phyloP scores from a whole-genome alignment of 2,113 vertebrate genomes.

The Callionymus lyra region DNA sequence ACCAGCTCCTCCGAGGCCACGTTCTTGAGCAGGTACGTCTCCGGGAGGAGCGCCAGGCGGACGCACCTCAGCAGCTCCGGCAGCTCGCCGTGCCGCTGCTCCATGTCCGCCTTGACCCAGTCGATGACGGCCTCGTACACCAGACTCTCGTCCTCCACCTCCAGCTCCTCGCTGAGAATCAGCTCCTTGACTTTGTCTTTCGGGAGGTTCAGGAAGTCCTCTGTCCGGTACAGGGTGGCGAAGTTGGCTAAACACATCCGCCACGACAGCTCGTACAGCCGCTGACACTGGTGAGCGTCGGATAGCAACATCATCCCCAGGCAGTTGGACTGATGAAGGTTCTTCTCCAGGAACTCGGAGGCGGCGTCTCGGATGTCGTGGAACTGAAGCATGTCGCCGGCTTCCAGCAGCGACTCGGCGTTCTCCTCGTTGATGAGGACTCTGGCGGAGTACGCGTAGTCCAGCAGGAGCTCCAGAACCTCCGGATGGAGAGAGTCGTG shows the following conservation, averaged over 20 bases:
- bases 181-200: slow-evolving; percentile 73
- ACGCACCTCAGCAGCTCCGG: slow-evolving; percentile 71
- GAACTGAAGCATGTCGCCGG: slow-evolving; percentile 80
- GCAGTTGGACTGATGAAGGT: slow-evolving; percentile 76
- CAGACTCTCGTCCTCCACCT: slow-evolving; percentile 76
- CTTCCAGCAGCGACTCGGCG: slow-evolving; percentile 74
- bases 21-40: slow-evolving; percentile 69
- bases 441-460: slow-evolving; percentile 75
- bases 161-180: slow-evolving; percentile 75
- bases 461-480: slow-evolving; percentile 74
- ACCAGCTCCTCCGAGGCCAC: slow-evolving; percentile 71
- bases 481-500: slow-evolving; percentile 74
- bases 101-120: slow-evolving; percentile 74
- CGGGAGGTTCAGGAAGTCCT: slow-evolving; percentile 74
- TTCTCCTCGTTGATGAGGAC: slow-evolving; percentile 78
- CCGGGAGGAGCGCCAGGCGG: slow-evolving; percentile 70
- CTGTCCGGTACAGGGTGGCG: slow-evolving; percentile 63
- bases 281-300: slow-evolving; percentile 72
- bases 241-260: slow-evolving; percentile 75
- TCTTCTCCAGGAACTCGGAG: slow-evolving; percentile 75
- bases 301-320: slow-evolving; percentile 80
- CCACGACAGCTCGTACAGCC: slow-evolving; percentile 75
- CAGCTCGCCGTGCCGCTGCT: slow-evolving; percentile 57
- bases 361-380: slow-evolving; percentile 76
- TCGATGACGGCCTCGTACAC: slow-evolving; percentile 76